Percentiles rank a stretch among this genome's conserved stretches.
Conservation (phyloP, 2,888 invertebrate species). For the Bruchidius siliquastri region DNA sequence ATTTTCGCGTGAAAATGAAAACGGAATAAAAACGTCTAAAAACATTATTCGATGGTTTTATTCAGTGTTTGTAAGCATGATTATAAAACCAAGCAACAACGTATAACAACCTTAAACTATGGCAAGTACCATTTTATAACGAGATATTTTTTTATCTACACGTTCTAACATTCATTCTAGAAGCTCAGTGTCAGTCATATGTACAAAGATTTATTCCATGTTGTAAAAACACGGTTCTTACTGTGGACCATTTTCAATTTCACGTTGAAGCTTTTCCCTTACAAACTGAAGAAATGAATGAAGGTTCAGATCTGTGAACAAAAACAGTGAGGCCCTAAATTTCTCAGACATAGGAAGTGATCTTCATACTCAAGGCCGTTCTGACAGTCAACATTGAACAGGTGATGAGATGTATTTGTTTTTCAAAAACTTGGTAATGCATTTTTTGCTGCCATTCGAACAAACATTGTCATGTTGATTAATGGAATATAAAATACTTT, state of each 20-base stretch:
- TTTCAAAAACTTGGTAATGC: too few relatives aligned
- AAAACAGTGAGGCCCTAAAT: too few relatives aligned
- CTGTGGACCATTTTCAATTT: not conserved
- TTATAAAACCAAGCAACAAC: constrained; percentile 22
- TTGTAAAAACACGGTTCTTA: not conserved
- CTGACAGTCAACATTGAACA: too few relatives aligned
- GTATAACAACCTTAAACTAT: constrained; percentile 20
- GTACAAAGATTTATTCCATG: not conserved
- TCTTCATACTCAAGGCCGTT: too few relatives aligned
- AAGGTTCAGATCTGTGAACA: too few relatives aligned
- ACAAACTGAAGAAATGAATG: too few relatives aligned
- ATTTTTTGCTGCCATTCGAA: too few relatives aligned
- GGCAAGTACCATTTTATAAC: constrained; percentile 15
- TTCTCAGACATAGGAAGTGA: too few relatives aligned
- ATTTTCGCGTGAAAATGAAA: too few relatives aligned
- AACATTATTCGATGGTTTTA: constrained; percentile 11
- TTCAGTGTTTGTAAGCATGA: constrained; percentile 17
- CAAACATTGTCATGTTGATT: too few relatives aligned
- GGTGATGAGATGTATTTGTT: too few relatives aligned
- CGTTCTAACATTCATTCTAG: constrained; percentile 13
- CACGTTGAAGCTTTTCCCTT: not conserved
- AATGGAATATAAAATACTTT: too few relatives aligned
- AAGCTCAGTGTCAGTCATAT: not conserved
- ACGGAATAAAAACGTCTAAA: not conserved
- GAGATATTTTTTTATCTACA: constrained; percentile 15